Percentiles rank a stretch among this genome's conserved stretches.
These are phyloP conservation scores for Venusia cambrica DNA, from an alignment of 2,888 invertebrate species.

Conservation along the genomic window DNA sequence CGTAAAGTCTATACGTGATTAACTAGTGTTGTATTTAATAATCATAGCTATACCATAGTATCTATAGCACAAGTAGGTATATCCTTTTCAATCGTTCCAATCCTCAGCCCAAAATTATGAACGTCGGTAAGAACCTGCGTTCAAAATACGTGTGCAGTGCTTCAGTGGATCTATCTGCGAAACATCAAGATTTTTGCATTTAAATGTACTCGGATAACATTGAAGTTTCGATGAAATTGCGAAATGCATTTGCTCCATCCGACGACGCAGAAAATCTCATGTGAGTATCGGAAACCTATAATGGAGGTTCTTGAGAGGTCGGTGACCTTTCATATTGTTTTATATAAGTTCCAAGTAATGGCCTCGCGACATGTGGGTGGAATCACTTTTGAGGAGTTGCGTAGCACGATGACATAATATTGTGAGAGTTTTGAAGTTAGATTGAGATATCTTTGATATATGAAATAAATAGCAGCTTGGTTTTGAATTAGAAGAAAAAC, in stretches of 20 bases:
- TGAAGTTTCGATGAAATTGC: constrained; percentile 10
- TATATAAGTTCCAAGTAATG: constrained; percentile 5
- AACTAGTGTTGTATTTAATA: too few relatives aligned
- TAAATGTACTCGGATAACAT: constrained; percentile 12
- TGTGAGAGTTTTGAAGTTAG: constrained; percentile 2
- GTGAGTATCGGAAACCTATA: constrained; percentile 28
- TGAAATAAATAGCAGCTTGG: too few relatives aligned
- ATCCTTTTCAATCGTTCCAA: too few relatives aligned
- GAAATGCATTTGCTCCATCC: constrained; percentile 15
- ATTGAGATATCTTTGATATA: too few relatives aligned
- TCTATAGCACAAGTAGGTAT: too few relatives aligned
- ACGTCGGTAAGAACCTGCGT: too few relatives aligned
- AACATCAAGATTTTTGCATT: constrained; percentile 10
- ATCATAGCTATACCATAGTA: too few relatives aligned
- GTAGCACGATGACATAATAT: constrained; percentile 4
- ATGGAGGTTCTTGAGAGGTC: constrained; percentile 24
- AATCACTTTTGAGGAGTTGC: constrained; percentile 5
- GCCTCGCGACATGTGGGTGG: constrained; percentile 4
- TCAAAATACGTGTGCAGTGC: too few relatives aligned
- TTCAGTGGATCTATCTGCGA: constrained; percentile 1
- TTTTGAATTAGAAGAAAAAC: too few relatives aligned
- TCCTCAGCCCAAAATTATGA: too few relatives aligned
- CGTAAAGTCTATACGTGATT: too few relatives aligned
- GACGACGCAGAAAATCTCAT: constrained; percentile 11
- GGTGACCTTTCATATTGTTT: constrained; percentile 15